Evolutionary conservation across 2,888 invertebrate species (phyloP).

Genomic region (Dendrolimus houi): DNA sequence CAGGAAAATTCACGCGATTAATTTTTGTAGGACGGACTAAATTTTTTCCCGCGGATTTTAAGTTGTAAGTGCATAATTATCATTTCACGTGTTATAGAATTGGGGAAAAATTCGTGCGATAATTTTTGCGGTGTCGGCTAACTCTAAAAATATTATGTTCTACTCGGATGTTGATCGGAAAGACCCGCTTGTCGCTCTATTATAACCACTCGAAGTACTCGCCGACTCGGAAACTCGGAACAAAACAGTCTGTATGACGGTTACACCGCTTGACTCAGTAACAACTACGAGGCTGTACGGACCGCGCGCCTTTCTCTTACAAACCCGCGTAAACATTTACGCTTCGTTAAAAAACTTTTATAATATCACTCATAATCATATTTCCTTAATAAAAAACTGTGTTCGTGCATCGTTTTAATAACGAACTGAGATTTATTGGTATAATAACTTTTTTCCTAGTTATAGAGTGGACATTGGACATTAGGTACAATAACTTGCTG

Average conservation of each 20-base stretch:
- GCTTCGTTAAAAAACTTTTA: conserved; percentile 51
- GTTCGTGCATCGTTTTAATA: conserved; percentile 29
- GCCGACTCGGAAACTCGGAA: conserved; percentile 23
- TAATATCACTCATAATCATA: conserved; percentile 10
- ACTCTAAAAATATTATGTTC: conserved; percentile 8
- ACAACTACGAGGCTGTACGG: conserved; percentile 46
- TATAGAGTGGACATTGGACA: conserved; percentile 20
- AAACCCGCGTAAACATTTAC: conserved; percentile 57
- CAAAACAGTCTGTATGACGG: conserved; percentile 17
- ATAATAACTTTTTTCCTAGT: conserved; percentile 14
- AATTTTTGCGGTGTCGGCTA: too few species aligned
- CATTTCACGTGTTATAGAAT: too few species aligned
- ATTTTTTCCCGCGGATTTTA: too few species aligned
- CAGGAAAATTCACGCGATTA: too few species aligned
- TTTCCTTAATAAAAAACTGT: conserved; percentile 11
- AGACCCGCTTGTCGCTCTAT: too few species aligned
- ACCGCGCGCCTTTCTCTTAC: conserved; percentile 50
- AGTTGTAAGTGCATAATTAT: too few species aligned
- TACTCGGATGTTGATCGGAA: conserved; percentile 2
- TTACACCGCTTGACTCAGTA: conserved; percentile 44
- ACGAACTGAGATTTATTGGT: conserved; percentile 7
- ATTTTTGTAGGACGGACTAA: too few species aligned
- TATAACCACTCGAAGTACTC: too few species aligned
- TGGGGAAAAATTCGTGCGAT: too few species aligned
- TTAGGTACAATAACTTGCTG: conserved; percentile 35